Evolutionary conservation across 2,113 vertebrate genomes (phyloP), one percentile per base, ranked within the genome.

Genomic region (Oenanthe melanoleuca): DNA sequence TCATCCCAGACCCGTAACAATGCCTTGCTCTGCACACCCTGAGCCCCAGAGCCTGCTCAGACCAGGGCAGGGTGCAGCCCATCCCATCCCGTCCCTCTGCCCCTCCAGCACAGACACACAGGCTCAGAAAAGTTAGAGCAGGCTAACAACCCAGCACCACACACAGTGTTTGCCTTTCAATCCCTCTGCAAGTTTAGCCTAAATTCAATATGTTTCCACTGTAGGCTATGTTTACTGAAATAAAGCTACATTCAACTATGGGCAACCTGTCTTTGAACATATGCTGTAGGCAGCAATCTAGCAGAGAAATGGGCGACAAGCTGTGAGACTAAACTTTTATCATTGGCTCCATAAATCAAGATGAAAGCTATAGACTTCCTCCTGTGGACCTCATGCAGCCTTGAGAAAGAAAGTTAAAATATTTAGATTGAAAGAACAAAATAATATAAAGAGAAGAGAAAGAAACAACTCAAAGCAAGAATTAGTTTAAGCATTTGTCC

Each of bases 301-400:
- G 89, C 96, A 96, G 95, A 97, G 95, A 96, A 97, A 96, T 96
- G 94, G 97, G 93, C 94, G 96, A 90, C 97, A 98, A 97, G 96
- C 98, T 98, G 97, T 97, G 98, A 98, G 94, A 97, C 98, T 98
- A 98, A 98, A 98, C 96, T 98, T 98, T 98, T 97, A 97, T 98
- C 98, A 97, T 98, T 92, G 25, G 97, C 97, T 98, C 97, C 97
- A 97, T 98, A 98, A 98, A 98, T 98, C 98, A 98, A 97, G 94
- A 98, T 98, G 97, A 98, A 98, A 98, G 97, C 97, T 97, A 88
- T 97, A 96, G 97, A 96, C 95, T 95, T 98, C 97, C 97, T 98
- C 97, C 97, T 97, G 97, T 92, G 97, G 95, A 95, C 96, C 78
- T 97, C 97, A 97, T 72, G 96, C 93, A 94, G 97, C 92, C 97